These are phyloP conservation scores for Cosmia trapezina DNA, from an alignment of 2,888 invertebrate species.

Conservation along the genomic window DNA sequence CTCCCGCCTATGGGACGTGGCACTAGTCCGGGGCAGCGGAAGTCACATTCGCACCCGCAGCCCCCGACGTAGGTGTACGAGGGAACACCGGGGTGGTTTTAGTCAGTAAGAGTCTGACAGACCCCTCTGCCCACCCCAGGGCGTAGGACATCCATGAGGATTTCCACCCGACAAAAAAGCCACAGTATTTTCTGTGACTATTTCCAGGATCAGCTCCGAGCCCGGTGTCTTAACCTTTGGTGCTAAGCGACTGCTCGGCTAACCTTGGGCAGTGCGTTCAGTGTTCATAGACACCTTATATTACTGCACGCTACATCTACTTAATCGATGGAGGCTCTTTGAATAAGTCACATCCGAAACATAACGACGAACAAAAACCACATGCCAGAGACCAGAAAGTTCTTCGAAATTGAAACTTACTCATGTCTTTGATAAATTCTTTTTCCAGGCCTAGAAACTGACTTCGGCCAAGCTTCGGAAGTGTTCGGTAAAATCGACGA, in stretches of 20 bases:
- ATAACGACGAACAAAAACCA: neutral
- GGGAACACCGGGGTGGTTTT: too few relatives aligned
- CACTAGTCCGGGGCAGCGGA: too few relatives aligned
- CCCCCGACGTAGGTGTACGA: too few relatives aligned
- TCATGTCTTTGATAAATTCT: neutral
- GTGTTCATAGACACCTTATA: neutral
- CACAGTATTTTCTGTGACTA: neutral
- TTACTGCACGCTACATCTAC: neutral
- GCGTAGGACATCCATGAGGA: too few relatives aligned
- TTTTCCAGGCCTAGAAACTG: conserved; percentile 90
- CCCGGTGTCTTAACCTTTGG: neutral
- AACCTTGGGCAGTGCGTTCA: too few relatives aligned
- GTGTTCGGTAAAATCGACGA: conserved; percentile 92
- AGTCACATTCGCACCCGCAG: too few relatives aligned
- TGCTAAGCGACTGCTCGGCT: neutral
- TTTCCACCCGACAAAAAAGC: too few relatives aligned
- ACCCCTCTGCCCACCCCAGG: too few relatives aligned
- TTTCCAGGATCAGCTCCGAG: neutral
- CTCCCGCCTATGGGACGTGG: too few relatives aligned
- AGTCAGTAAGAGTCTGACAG: too few relatives aligned
- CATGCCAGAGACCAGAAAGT: neutral
- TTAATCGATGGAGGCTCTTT: neutral
- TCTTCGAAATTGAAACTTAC: neutral
- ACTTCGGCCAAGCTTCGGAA: conserved; percentile 91
- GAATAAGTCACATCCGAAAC: neutral